These are phyloP conservation scores for Stigmatopora nigra DNA, from an alignment of 2,113 vertebrate genomes.

Conservation along the genomic window DNA sequence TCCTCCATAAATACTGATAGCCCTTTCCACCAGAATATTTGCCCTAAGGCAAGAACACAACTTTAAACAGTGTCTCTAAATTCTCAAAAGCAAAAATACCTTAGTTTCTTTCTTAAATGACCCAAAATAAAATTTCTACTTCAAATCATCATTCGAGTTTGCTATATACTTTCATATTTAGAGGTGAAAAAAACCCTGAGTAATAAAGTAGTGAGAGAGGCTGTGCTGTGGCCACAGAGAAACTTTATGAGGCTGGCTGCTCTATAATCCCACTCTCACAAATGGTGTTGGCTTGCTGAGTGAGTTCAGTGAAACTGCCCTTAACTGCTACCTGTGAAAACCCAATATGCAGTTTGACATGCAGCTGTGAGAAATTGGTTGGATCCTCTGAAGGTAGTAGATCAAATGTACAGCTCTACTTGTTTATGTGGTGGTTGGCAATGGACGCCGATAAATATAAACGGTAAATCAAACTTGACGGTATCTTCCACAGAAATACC, in stretches of 20 bases:
- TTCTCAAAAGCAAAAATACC: too few relatives aligned
- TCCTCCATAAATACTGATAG: too few relatives aligned
- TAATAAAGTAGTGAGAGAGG: conserved; percentile 50
- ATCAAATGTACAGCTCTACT: conserved; percentile 35
- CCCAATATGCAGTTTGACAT: conserved; percentile 51
- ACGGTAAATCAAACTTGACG: neutral
- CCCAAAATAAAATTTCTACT: too few relatives aligned
- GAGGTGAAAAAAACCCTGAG: conserved; percentile 2
- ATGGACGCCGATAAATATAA: neutral
- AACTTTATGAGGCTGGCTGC: conserved; percentile 64
- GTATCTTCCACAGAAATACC: too few relatives aligned
- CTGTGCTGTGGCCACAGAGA: conserved; percentile 55
- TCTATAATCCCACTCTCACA: conserved; percentile 67
- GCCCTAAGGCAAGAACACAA: too few relatives aligned
- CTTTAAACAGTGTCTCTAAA: too few relatives aligned
- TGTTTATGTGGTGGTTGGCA: conserved; percentile 30
- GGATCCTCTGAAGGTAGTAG: conserved; percentile 37
- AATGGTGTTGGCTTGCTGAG: conserved; percentile 50
- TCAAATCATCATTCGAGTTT: neutral
- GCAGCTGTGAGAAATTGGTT: conserved; percentile 30
- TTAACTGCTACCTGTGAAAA: conserved; percentile 67
- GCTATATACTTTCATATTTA: neutral
- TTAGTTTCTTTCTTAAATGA: too few relatives aligned
- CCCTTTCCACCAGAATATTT: too few relatives aligned
- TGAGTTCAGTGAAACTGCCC: conserved; percentile 54